These are phyloP conservation scores for Nemotelus pantherinus DNA, from an alignment of 2,888 invertebrate genomes.

Conservation along the genomic window DNA sequence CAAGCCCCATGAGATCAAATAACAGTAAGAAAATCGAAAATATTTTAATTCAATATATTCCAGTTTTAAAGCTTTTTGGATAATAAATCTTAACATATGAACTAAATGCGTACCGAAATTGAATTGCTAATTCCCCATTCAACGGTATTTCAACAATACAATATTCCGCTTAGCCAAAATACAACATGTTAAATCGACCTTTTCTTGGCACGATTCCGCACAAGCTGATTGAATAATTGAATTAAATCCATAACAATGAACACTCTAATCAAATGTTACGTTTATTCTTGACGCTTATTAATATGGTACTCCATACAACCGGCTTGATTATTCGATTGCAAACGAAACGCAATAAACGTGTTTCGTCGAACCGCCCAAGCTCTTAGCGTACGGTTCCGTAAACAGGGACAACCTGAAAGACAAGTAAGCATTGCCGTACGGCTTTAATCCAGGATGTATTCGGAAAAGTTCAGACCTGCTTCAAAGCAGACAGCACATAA, in stretches of 20 bases:
- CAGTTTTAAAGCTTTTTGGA: no score
- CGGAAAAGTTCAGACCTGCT: slow-evolving; percentile 19
- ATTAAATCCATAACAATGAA: slow-evolving; percentile 26
- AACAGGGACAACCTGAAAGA: neutral
- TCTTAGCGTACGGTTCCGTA: slow-evolving; percentile 22
- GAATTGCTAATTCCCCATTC: no score
- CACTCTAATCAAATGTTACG: slow-evolving; percentile 25
- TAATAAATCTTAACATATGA: no score
- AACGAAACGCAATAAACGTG: slow-evolving; percentile 23
- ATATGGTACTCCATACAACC: neutral
- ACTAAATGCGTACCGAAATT: no score
- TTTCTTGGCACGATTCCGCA: neutral
- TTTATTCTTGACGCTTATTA: slow-evolving; percentile 1
- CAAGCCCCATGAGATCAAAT: no score
- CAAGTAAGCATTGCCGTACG: neutral
- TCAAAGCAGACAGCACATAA: slow-evolving; percentile 15
- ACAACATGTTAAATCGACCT: neutral
- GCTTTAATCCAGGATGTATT: neutral
- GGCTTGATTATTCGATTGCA: slow-evolving; percentile 6
- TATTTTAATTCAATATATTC: no score
- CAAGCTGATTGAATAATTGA: slow-evolving; percentile 4
- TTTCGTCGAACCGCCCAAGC: neutral
- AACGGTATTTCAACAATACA: no score
- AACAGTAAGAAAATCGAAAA: no score
- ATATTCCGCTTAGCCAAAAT: no score